These are phyloP conservation scores for Serrognathus titanus DNA, from an alignment of 2,888 invertebrate genomes.

Conservation along the genomic window DNA sequence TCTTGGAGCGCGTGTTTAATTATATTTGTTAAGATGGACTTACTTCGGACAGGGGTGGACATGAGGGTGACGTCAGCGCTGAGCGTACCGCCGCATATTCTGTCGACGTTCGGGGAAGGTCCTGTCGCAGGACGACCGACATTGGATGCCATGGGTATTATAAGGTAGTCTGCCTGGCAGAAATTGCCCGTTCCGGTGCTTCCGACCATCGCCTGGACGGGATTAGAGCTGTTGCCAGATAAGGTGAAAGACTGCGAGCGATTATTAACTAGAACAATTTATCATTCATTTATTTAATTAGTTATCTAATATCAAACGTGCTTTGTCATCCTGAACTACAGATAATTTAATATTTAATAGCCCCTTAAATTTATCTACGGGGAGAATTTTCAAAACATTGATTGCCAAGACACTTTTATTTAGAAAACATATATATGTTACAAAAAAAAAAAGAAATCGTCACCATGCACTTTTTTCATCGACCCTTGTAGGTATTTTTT, in stretches of 20 bases:
- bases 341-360: too few species aligned
- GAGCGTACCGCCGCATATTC: constrained; percentile 79
- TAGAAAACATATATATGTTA: too few species aligned
- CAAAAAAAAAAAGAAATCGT: too few species aligned
- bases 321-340: too few species aligned
- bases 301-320: too few species aligned
- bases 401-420: too few species aligned
- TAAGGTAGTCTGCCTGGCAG: constrained; percentile 75
- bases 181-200: constrained; percentile 63
- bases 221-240: constrained; percentile 71
- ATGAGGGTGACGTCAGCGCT: constrained; percentile 69
- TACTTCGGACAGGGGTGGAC: constrained; percentile 69
- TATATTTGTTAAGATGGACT: constrained; percentile 26
- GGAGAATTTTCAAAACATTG: too few species aligned
- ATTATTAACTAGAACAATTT: constrained; percentile 57
- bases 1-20: too few species aligned
- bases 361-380: too few species aligned
- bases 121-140: constrained; percentile 58
- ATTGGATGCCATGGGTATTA: constrained; percentile 74
- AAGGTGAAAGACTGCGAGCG: constrained; percentile 72
- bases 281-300: not conserved
- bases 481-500: too few species aligned
- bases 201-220: constrained; percentile 64
- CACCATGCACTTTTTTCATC: too few species aligned
- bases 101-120: constrained; percentile 68